These are phyloP conservation scores for Pseudococcus jackbeardsleyi DNA, from an alignment of 2,888 invertebrate genomes.

Conservation along the genomic window DNA sequence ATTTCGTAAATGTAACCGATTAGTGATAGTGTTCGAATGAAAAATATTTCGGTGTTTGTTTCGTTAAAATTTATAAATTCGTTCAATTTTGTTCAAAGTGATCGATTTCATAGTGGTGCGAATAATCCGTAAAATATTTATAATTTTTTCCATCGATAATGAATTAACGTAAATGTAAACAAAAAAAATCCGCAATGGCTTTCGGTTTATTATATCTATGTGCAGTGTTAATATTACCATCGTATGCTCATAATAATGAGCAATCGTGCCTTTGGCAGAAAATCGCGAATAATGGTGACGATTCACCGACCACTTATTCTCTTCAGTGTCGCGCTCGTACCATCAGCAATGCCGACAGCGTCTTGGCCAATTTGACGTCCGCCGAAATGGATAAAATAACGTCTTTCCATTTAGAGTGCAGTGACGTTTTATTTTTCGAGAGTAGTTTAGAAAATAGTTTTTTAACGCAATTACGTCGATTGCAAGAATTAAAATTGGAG, in stretches of 20 bases:
- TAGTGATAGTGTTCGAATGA: constrained; percentile 43
- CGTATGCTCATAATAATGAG: constrained; percentile 74
- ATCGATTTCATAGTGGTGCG: not conserved
- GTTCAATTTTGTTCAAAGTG: constrained; percentile 27
- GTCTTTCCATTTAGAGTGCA: constrained; percentile 80
- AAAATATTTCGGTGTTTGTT: constrained; percentile 13
- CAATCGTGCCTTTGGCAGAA: constrained; percentile 80
- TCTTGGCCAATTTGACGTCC: constrained; percentile 79
- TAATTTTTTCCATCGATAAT: not conserved
- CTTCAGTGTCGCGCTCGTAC: constrained; percentile 79
- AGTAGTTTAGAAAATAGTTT: constrained; percentile 75
- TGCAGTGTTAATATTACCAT: constrained; percentile 40
- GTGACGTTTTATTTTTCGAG: constrained; percentile 81
- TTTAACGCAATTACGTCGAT: constrained; percentile 71
- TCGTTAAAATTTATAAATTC: not conserved
- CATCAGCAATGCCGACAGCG: constrained; percentile 78
- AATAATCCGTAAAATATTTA: not conserved
- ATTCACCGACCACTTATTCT: constrained; percentile 67
- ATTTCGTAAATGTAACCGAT: constrained; percentile 45
- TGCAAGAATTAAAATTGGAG: constrained; percentile 85
- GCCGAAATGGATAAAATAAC: constrained; percentile 79
- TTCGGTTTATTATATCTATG: constrained; percentile 34
- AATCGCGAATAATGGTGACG: constrained; percentile 72
- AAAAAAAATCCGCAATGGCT: constrained; percentile 24
- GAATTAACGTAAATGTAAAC: constrained; percentile 34